These are phyloP conservation scores for Lasioglossum zephyrum DNA, from an alignment of 2,888 invertebrate genomes.

Conservation along the genomic window DNA sequence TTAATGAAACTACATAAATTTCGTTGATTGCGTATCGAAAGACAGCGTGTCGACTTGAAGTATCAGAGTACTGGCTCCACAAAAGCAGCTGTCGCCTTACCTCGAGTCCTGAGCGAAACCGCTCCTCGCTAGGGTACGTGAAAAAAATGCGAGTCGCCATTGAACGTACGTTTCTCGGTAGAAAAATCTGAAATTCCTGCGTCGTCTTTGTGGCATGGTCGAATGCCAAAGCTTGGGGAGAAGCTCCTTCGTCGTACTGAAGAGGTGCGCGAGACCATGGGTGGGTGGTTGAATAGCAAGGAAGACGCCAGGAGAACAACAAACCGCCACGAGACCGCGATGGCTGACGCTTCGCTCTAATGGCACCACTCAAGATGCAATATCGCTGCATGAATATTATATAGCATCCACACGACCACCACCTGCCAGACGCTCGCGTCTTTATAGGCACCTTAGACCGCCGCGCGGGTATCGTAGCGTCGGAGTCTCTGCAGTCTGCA, in stretches of 20 bases:
- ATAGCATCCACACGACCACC: constrained; percentile 71
- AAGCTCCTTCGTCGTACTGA: constrained; percentile 25
- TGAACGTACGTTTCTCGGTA: not conserved
- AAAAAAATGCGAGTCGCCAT: not conserved
- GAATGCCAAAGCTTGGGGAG: constrained; percentile 33
- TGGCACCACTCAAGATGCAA: constrained; percentile 82
- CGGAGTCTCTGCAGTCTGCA: constrained; percentile 3
- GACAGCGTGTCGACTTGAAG: not conserved
- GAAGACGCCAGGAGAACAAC: constrained; percentile 72
- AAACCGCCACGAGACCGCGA: constrained; percentile 72
- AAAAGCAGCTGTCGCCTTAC: not conserved
- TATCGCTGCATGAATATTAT: constrained; percentile 82
- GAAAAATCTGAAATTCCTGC: constrained; percentile 37
- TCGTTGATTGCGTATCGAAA: not conserved
- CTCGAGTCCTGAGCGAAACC: not conserved
- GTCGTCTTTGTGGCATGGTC: not conserved
- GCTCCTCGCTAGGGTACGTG: not conserved
- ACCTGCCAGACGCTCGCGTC: constrained; percentile 64
- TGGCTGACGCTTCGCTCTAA: constrained; percentile 76
- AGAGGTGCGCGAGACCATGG: constrained; percentile 12
- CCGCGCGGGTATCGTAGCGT: constrained; percentile 35
- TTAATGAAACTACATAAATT: too few species aligned
- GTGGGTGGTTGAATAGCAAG: constrained; percentile 48
- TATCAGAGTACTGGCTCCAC: not conserved
- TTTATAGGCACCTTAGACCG: constrained; percentile 56